A percentile compares a stretch with the other conserved stretches of the same genome.
These are phyloP conservation scores for Galerucella pusilla DNA, from an alignment of 2,888 invertebrate species.

Conservation along the genomic window DNA sequence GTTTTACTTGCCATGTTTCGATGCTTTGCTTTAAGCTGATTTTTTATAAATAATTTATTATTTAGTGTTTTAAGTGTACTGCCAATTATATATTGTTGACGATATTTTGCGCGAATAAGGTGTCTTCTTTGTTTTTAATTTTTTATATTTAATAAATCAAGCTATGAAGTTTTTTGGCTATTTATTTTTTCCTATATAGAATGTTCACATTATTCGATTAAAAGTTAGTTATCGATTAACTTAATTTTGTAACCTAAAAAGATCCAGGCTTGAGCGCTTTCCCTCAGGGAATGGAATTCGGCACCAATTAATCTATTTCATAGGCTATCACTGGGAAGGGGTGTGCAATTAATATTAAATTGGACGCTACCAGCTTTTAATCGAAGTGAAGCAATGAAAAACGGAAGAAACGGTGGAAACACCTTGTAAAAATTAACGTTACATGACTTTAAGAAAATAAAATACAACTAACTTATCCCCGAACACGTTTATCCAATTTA, in stretches of 20 bases:
- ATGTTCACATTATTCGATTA: background rate
- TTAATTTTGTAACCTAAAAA: background rate
- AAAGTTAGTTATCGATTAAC: background rate
- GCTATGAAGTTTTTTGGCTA: background rate
- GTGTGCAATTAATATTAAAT: too few relatives aligned
- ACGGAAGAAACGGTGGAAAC: too few relatives aligned
- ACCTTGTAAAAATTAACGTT: too few relatives aligned
- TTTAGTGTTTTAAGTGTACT: slow-evolving; percentile 5
- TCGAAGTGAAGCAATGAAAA: too few relatives aligned
- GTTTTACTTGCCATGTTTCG: slow-evolving; percentile 2
- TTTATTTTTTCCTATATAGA: background rate
- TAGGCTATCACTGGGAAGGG: too few relatives aligned
- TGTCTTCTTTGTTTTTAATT: background rate
- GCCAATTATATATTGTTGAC: background rate
- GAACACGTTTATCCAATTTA: too few relatives aligned
- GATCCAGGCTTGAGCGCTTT: too few relatives aligned
- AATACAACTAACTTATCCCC: too few relatives aligned
- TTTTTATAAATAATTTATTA: slow-evolving; percentile 6
- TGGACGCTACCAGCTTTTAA: too few relatives aligned
- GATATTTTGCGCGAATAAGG: background rate
- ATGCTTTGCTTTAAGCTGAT: background rate
- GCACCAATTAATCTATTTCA: too few relatives aligned
- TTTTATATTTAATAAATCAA: background rate
- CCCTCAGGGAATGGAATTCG: too few relatives aligned
- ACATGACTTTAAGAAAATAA: too few relatives aligned